Evolutionary conservation across 2,113 vertebrate genomes (phyloP).

Genomic region (Otus sunia): DNA sequence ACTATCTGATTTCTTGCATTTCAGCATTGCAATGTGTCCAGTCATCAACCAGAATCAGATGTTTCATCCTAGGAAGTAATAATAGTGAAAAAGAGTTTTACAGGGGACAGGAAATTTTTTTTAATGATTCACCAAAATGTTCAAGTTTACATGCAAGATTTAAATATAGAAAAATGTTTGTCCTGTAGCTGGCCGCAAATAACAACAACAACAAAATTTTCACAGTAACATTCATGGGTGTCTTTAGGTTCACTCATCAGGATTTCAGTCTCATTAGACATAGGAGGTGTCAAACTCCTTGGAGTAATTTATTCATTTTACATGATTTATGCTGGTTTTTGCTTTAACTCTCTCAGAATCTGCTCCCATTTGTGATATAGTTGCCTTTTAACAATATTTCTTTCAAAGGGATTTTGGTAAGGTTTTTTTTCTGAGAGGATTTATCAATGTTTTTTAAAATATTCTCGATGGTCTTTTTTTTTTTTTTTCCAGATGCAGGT

Average conservation of each 20-base stretch:
- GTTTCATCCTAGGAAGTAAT: not conserved
- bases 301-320: not conserved
- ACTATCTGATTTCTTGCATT: not conserved
- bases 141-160: not conserved
- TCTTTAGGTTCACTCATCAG: not conserved
- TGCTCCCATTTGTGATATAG: not conserved
- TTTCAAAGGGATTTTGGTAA: not conserved
- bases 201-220: not conserved
- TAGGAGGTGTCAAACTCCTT: not conserved
- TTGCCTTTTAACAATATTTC: not conserved
- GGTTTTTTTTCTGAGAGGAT: not conserved
- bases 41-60: not conserved
- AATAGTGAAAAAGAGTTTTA: not conserved
- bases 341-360: not conserved
- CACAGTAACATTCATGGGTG: fast-evolving
- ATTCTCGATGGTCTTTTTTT: fast-evolving
- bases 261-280: not conserved
- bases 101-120: not conserved
- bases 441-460: not conserved
- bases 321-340: not conserved
- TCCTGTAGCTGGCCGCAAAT: not conserved
- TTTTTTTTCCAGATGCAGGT: not conserved
- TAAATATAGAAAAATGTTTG: not conserved
- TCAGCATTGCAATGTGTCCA: not conserved
- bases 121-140: not conserved